Percentiles rank a stretch among this genome's conserved stretches.
These are phyloP conservation scores for Ophion slaviceki DNA, from an alignment of 2,888 invertebrate species.

Conservation along the genomic window DNA sequence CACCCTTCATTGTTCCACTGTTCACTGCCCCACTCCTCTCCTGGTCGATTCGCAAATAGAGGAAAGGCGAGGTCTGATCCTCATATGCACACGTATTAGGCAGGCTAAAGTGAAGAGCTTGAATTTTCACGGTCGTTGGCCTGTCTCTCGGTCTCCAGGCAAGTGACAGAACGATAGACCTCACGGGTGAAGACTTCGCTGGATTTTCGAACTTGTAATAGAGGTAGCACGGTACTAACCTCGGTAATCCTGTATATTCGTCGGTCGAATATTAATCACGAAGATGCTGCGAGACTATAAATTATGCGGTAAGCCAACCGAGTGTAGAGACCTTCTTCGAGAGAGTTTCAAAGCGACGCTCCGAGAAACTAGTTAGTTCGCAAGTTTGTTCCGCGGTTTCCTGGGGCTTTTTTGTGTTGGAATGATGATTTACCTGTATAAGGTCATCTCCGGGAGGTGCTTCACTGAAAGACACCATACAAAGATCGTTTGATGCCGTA, in stretches of 20 bases:
- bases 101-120: conserved; percentile 39
- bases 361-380: conserved; percentile 38
- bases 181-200: conserved; percentile 34
- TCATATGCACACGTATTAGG: conserved; percentile 37
- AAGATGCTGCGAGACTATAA: conserved; percentile 53
- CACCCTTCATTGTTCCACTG: conserved; percentile 38
- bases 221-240: conserved; percentile 36
- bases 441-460: background rate
- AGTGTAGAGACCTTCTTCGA: conserved; percentile 21
- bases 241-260: conserved; percentile 53
- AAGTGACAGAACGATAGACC: conserved; percentile 1
- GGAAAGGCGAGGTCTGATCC: conserved; percentile 39
- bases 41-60: conserved; percentile 49
- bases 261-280: conserved; percentile 61
- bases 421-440: background rate
- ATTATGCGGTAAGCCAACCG: conserved; percentile 47
- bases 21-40: conserved; percentile 47
- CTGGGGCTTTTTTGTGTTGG: background rate
- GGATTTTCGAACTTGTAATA: conserved; percentile 40
- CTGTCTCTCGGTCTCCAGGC: background rate
- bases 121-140: conserved; percentile 60
- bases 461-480: background rate
- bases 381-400: conserved; percentile 23
- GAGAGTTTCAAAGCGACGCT: conserved; percentile 40
- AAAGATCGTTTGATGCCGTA: background rate